These are phyloP conservation scores for Rhinichthys osculus DNA, from an alignment of 2,797 vertebrate genomes.

Conservation along the genomic window DNA sequence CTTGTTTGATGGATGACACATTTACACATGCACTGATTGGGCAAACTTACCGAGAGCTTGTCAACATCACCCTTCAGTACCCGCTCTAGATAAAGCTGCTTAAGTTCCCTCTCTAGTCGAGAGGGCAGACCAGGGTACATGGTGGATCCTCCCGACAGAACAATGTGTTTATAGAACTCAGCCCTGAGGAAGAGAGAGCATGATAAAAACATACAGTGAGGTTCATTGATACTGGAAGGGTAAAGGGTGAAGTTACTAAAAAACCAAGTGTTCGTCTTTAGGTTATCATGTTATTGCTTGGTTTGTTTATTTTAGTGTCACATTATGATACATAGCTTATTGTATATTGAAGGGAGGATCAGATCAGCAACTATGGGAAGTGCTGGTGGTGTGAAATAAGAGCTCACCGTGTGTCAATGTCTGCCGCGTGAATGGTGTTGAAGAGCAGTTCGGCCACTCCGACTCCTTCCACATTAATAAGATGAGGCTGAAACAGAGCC, in stretches of 20 bases:
- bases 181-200: conserved; percentile 75
- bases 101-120: conserved; percentile 94
- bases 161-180: conserved; percentile 99
- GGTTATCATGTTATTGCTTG: neutral
- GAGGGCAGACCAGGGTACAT: conserved; percentile 98
- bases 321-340: neutral
- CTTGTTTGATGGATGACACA: neutral
- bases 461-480: conserved; percentile 98
- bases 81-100: conserved; percentile 97
- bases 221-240: neutral
- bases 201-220: neutral
- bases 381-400: neutral
- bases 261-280: neutral
- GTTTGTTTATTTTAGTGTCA: conserved; percentile 1
- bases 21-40: neutral
- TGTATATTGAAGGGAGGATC: neutral
- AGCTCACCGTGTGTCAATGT: conserved; percentile 95
- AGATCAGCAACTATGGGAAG: neutral
- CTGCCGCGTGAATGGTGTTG: conserved; percentile 98
- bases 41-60: conserved; percentile 92
- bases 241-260: neutral
- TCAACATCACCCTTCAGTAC: conserved; percentile 98
- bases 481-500: conserved; percentile 97
- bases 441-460: conserved; percentile 98
- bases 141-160: conserved; percentile 96